These are phyloP conservation scores for Empidonax alnorum DNA, from an alignment of 2,113 vertebrate species.

Conservation along the genomic window DNA sequence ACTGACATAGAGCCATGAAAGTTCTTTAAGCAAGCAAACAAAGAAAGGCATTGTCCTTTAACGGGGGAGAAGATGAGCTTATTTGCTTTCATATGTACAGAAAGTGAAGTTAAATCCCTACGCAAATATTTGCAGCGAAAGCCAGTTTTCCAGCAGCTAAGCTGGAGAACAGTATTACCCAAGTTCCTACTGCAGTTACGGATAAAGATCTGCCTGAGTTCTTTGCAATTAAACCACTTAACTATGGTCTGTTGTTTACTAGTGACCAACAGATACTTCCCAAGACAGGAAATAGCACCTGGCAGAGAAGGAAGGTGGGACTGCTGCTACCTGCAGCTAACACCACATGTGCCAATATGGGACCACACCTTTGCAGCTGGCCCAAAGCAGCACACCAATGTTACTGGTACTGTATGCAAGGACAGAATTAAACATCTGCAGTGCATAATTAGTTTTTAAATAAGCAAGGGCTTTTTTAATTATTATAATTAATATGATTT, in stretches of 20 bases:
- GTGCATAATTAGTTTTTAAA: neutral
- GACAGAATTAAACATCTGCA: neutral
- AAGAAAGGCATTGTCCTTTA: neutral
- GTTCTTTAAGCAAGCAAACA: neutral
- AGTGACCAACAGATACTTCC: neutral
- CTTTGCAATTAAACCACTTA: slow-evolving; percentile 6
- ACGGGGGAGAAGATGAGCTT: neutral
- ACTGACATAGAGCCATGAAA: neutral
- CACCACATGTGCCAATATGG: neutral
- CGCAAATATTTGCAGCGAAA: neutral
- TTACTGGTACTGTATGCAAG: neutral
- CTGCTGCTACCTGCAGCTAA: neutral
- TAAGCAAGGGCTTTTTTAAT: neutral
- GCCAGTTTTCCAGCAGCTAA: neutral
- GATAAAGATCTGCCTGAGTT: neutral
- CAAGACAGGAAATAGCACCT: neutral
- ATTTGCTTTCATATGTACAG: neutral
- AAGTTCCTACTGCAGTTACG: neutral
- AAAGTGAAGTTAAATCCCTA: neutral
- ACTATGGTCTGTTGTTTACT: neutral
- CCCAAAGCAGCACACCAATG: neutral
- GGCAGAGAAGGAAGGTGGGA: neutral
- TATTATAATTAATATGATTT: neutral
- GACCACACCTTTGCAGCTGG: neutral
- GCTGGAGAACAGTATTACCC: neutral